A percentile compares a stretch with the other conserved stretches of the same genome.
Evolutionary conservation across 2,113 vertebrate species (phyloP).

Genomic region (Podiceps cristatus): DNA sequence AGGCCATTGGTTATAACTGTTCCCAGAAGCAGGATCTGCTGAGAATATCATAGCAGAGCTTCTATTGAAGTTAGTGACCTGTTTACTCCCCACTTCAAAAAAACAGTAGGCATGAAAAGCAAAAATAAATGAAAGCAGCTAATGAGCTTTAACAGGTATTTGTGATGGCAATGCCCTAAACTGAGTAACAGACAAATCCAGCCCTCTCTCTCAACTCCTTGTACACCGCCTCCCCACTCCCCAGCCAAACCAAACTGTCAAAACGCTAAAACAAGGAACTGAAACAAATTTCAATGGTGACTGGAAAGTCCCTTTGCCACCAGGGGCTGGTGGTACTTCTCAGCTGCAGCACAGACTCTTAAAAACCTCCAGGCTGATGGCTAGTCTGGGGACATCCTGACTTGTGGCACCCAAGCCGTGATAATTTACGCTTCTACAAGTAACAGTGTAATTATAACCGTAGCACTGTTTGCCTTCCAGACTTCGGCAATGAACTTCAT

Average conservation of each 20-base stretch:
- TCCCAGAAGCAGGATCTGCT: not conserved
- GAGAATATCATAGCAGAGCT: not conserved
- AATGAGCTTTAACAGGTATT: not conserved
- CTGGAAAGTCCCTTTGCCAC: not conserved
- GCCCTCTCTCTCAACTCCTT: not conserved
- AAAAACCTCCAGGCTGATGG: not conserved
- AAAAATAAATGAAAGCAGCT: not conserved
- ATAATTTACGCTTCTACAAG: constrained; percentile 24
- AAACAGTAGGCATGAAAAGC: not conserved
- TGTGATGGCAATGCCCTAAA: not conserved
- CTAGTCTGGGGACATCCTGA: not conserved
- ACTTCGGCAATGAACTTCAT: not conserved
- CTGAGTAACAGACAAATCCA: not conserved
- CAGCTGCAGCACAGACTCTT: not conserved
- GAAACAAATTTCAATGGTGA: not conserved
- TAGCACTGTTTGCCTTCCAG: not conserved
- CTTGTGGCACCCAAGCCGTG: not conserved
- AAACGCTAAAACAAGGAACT: not conserved
- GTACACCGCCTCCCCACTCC: too few species aligned
- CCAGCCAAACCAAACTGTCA: not conserved
- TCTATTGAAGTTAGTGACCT: not conserved
- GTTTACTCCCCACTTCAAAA: not conserved
- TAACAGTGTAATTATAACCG: constrained; percentile 37
- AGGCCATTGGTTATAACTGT: not conserved
- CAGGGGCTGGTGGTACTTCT: not conserved